These are phyloP conservation scores for Hydropsyche betteni DNA, from an alignment of 2,888 invertebrate species.

Conservation along the genomic window DNA sequence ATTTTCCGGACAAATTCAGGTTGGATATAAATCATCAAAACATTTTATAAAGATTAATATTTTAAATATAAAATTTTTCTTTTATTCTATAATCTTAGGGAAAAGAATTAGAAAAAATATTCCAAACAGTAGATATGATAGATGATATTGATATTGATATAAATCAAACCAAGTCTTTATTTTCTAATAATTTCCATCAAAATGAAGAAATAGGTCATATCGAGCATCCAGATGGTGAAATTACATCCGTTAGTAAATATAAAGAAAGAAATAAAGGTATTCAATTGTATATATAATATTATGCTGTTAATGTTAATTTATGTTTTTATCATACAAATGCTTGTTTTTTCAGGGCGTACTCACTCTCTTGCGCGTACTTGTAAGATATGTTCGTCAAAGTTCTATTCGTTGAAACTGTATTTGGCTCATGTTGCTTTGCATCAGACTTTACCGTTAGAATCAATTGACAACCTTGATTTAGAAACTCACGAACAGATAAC, in stretches of 20 bases:
- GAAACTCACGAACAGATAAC: neutral
- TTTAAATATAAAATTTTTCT: neutral
- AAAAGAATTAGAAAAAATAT: conserved; percentile 77
- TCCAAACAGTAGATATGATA: conserved; percentile 76
- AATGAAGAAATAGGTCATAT: conserved; percentile 73
- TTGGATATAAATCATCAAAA: conserved; percentile 48
- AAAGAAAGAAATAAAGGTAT: conserved; percentile 5
- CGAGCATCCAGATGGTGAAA: conserved; percentile 69
- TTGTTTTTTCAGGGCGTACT: conserved; percentile 38
- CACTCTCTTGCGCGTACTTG: conserved; percentile 56
- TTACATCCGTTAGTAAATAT: conserved; percentile 64
- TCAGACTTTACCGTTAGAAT: conserved; percentile 57
- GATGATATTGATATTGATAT: conserved; percentile 63
- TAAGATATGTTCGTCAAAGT: conserved; percentile 63
- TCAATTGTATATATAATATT: conserved; percentile 47
- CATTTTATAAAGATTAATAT: conserved; percentile 5
- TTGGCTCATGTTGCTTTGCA: conserved; percentile 70
- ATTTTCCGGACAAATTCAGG: conserved; percentile 71
- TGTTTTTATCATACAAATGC: neutral
- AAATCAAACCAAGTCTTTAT: neutral
- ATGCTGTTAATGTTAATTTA: neutral
- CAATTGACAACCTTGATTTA: neutral
- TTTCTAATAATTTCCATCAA: conserved; percentile 39
- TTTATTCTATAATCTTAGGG: conserved; percentile 62
- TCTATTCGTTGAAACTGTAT: conserved; percentile 62